Evolutionary conservation across 1,140 invertebrate species (phyloP), one percentile per base, ranked within the genome.

Genomic region (Sweltsa coloradensis): DNA sequence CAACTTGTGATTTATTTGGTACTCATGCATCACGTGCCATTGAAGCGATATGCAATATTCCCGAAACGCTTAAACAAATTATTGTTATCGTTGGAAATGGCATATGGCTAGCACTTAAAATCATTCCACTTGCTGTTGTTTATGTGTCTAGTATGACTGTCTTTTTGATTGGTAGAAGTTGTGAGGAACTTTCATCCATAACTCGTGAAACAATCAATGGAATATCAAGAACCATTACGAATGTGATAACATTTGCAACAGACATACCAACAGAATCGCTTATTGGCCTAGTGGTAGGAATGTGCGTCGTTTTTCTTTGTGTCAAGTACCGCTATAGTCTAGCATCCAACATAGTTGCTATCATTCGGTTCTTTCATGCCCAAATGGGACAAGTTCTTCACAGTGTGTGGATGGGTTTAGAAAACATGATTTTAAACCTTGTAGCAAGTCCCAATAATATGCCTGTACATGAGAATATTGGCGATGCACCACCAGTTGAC

Each of bases 141-240:
- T 34, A 61, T 51, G 2, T 56, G 60, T 45, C 60, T 62, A 29
- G 67, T 41, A 24, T 64, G 60, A 49, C 51, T 61, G 45, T 67
- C 61, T 16, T 64, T 51, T 58, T 59, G 64, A 24, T 37, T 54
- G 19, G 61, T 58, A 21, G 63, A 62, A 5, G 52, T 19, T 27
- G 22, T 27, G 22, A 25, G 11, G 42, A 44, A 61, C 18, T 67
- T 56, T 26, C 67, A 37, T 42, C 66, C 62, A 18, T 66, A 52
- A 26, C 62, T 64, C 64, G 67, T 67, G 34, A 41, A 49, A 57
- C 22, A 57, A 52, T 54, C 53, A 59, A 57, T 51, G 55, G 55
- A 47, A 41, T 53, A 55, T 31, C 14, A 45, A 42, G 7, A 45
- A 41, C 51, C 45, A 43, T 54, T 14, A 41, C 29, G 14, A 48